Evolutionary conservation across 2,888 invertebrate species (phyloP).

Genomic region (Drosophila mettleri): DNA sequence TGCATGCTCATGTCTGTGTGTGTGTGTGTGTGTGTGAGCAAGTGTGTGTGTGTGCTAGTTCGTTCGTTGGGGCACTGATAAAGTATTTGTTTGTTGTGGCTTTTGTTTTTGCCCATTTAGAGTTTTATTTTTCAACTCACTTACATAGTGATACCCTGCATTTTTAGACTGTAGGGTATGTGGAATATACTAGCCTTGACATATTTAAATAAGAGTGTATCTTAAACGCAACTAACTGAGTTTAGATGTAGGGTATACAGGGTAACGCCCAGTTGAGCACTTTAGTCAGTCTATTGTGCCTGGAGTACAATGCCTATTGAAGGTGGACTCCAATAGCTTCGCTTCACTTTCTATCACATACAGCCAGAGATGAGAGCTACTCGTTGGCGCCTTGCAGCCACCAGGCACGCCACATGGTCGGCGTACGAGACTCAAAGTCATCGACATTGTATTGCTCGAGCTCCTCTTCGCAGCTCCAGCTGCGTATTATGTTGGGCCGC

Average conservation of each 20-base stretch:
- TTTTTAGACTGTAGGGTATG: too few species aligned
- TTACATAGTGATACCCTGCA: background rate
- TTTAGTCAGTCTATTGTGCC: background rate
- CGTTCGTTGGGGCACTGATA: conserved; percentile 3
- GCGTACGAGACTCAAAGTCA: conserved; percentile 36
- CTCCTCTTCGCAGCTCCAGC: conserved; percentile 43
- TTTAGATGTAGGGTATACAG: too few species aligned
- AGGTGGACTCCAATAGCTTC: background rate
- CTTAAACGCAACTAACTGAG: background rate
- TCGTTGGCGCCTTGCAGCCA: conserved; percentile 40
- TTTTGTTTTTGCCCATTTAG: background rate
- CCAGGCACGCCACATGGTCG: conserved; percentile 51
- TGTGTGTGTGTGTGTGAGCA: conserved; percentile 16
- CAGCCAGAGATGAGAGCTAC: background rate
- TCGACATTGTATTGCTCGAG: conserved; percentile 41
- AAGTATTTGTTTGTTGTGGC: conserved; percentile 25
- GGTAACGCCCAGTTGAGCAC: background rate
- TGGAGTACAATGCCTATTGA: background rate
- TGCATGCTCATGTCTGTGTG: conserved; percentile 43
- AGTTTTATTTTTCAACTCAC: background rate
- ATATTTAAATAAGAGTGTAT: background rate
- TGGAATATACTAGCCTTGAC: too few species aligned
- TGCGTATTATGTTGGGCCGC: conserved; percentile 13
- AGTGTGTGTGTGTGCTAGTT: conserved; percentile 8
- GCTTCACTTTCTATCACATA: background rate